A percentile compares a stretch with the other conserved stretches of the same genome.
Conservation (phyloP, 2,888 invertebrate genomes). For the Hydraecia micacea region DNA sequence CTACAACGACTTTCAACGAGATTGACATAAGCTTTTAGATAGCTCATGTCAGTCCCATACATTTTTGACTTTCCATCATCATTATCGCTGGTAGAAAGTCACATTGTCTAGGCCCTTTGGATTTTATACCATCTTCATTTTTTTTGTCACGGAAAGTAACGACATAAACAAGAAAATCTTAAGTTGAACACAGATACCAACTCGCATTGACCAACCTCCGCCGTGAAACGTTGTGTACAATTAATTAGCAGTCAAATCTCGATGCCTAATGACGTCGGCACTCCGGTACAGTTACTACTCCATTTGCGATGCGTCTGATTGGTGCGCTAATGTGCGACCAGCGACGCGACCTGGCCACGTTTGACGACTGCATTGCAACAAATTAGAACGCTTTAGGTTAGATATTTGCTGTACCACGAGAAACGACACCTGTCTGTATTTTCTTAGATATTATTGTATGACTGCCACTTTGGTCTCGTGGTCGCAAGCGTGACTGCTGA, state of each 20-base stretch:
- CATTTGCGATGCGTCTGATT: slow-evolving; percentile 52
- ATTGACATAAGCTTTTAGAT: not conserved
- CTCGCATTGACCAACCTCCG: not conserved
- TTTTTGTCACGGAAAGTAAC: not conserved
- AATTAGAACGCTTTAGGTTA: slow-evolving; percentile 28
- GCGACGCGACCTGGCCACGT: slow-evolving; percentile 18
- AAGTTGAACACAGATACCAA: not conserved
- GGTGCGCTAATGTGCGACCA: slow-evolving; percentile 50
- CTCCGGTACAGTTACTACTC: slow-evolving; percentile 53
- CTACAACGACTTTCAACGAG: not conserved
- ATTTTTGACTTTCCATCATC: not conserved
- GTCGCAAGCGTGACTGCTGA: too few relatives aligned
- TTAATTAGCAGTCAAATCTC: slow-evolving; percentile 57
- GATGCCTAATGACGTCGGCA: slow-evolving; percentile 36
- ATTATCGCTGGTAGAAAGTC: not conserved
- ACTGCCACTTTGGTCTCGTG: too few relatives aligned
- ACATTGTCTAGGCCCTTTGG: not conserved
- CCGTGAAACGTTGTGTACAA: slow-evolving; percentile 18
- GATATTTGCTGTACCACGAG: slow-evolving; percentile 7
- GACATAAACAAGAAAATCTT: not conserved
- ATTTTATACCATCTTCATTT: not conserved
- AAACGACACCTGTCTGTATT: too few relatives aligned
- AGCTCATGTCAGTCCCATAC: not conserved
- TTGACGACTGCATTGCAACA: slow-evolving; percentile 11
- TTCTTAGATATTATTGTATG: too few relatives aligned